Evolutionary conservation across 2,888 invertebrate genomes (phyloP), one percentile per base, ranked within the genome.

Genomic region (Endotricha flammealis): DNA sequence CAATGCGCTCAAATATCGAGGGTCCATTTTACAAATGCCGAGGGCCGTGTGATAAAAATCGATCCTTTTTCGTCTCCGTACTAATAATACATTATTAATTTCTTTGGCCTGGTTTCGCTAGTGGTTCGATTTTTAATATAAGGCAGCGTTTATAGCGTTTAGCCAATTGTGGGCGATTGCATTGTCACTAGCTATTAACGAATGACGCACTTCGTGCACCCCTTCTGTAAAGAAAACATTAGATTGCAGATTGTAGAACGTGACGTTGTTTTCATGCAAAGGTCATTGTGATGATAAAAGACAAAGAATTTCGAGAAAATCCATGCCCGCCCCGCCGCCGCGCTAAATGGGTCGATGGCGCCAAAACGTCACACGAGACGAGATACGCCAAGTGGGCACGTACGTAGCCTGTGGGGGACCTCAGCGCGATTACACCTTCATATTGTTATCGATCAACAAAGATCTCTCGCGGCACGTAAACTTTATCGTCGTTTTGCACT

Each of bases 261-360:
- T 48, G 44, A 65, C 63, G 53, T 59, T 70, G 67, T 73, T 73
- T 69, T 63, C 53, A 52, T 64, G 53, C 61, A 64, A 62, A 68
- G 65, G 64, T 72, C 67, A 65, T 59, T 68, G 68, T 53, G 61
- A 65, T 68, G 64, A 62, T 53, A 59, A 56, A 61, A 54, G 64
- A 76, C 68, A 74, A 72, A 69, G 67, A 71, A 70, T 69, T 66
- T 64, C 44, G 48, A 57, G 56, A 61, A 67, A 66, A 67, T 57
- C 64, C 70, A 74, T 73, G 76, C 71, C 66, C 73, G 79, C 68
- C 71, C 66, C 70, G 67, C 66, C 70, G 67, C 60, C 56, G 70
- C 65, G 74, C 66, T 80, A 81, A 77, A 76, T 80, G 79, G 85
- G 83, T 85, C 82, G 85, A 85, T 86, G 86, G 85, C 86, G 86